A percentile compares a stretch with the other conserved stretches of the same genome.
phyloP scores from a whole-genome alignment of 2,113 vertebrate genomes.

The Pomatostomus ruficeps region DNA sequence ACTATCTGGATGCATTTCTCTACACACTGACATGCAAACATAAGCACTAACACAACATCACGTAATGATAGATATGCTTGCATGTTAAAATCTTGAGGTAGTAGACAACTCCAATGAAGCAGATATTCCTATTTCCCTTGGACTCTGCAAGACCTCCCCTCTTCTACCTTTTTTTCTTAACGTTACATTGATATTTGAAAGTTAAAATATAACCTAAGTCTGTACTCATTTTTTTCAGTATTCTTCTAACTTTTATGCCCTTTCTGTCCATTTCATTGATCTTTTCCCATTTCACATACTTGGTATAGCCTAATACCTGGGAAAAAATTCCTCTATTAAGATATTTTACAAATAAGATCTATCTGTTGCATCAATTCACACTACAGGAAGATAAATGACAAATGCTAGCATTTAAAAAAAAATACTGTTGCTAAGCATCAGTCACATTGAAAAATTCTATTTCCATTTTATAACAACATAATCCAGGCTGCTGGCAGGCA shows the following conservation, averaged over 20 bases:
- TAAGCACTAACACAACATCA: not conserved
- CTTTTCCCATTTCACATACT: not conserved
- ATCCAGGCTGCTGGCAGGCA: not conserved
- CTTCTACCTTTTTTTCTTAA: not conserved
- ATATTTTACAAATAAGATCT: not conserved
- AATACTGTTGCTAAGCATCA: not conserved
- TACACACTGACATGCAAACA: not conserved
- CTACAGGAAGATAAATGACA: not conserved
- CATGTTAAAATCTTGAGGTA: not conserved
- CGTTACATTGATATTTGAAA: not conserved
- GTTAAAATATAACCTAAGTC: not conserved
- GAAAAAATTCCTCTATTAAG: not conserved
- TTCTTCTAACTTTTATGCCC: not conserved
- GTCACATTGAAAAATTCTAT: not conserved
- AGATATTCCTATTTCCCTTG: not conserved
- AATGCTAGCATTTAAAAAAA: not conserved
- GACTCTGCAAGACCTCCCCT: not conserved
- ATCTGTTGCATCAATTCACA: not conserved
- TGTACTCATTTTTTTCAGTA: not conserved
- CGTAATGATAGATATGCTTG: accelerated
- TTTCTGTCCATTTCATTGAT: not conserved
- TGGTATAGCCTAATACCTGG: not conserved
- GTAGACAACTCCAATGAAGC: not conserved
- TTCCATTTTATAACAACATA: not conserved
- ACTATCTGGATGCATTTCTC: not conserved